Percentiles rank a stretch among this genome's conserved stretches.
phyloP scores from a whole-genome alignment of 2,113 vertebrate species.

The Propithecus coquereli region DNA sequence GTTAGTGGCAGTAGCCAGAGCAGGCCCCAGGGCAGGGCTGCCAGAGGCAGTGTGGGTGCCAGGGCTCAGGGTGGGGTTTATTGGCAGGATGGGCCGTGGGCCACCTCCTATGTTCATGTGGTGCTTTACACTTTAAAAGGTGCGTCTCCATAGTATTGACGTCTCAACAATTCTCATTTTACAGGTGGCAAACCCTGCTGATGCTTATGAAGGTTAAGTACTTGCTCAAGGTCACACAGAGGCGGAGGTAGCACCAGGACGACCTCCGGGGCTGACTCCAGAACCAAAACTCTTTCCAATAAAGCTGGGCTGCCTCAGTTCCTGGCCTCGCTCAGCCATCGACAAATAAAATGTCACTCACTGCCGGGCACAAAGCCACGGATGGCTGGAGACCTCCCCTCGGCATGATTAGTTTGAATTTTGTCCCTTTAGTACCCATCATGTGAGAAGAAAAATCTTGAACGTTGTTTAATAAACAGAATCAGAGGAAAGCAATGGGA shows the following conservation, averaged over 20 bases:
- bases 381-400: slow-evolving; percentile 25
- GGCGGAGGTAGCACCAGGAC: fast-evolving
- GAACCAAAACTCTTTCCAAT: background rate
- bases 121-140: too few relatives aligned
- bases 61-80: background rate
- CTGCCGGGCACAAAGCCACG: background rate
- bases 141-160: background rate
- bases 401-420: background rate
- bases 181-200: background rate
- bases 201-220: background rate
- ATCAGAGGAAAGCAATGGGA: slow-evolving; percentile 12
- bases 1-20: fast-evolving
- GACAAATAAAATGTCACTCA: slow-evolving; percentile 29
- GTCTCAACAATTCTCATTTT: background rate
- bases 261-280: background rate
- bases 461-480: slow-evolving; percentile 55
- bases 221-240: background rate
- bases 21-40: too few relatives aligned
- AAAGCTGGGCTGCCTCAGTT: background rate
- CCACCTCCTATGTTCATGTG: background rate
- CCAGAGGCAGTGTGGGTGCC: fast-evolving
- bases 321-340: background rate
- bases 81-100: background rate
- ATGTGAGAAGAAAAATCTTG: slow-evolving; percentile 54
- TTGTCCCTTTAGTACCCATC: slow-evolving; percentile 28